These are phyloP conservation scores for Darevskia mixta DNA, from an alignment of 2,797 vertebrate genomes.

Conservation along the genomic window DNA sequence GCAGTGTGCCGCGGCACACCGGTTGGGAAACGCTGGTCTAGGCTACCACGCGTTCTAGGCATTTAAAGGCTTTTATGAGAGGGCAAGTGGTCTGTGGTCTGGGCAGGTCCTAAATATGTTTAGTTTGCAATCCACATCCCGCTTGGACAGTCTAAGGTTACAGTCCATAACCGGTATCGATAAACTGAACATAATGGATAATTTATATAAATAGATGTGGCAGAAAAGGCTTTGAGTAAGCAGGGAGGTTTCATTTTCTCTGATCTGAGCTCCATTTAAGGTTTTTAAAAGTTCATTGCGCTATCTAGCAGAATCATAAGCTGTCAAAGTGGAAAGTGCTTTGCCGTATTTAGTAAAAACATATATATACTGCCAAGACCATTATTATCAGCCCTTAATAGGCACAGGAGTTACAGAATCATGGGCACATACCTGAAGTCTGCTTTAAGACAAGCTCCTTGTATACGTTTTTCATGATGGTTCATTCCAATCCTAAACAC, in stretches of 20 bases:
- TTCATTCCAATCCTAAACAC: background rate
- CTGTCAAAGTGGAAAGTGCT: background rate
- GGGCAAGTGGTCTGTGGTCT: too few species aligned
- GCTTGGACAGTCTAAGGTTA: background rate
- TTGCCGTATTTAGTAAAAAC: background rate
- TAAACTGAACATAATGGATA: background rate
- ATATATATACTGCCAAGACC: too few species aligned
- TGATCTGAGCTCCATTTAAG: background rate
- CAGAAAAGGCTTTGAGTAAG: background rate
- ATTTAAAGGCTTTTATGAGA: background rate
- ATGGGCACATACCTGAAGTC: background rate
- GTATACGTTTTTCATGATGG: background rate
- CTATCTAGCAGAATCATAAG: background rate
- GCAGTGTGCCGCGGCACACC: too few species aligned
- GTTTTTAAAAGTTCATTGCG: background rate
- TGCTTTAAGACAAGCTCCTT: background rate
- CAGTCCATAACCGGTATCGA: background rate
- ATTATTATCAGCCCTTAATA: background rate
- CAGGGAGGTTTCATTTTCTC: background rate
- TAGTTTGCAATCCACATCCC: background rate
- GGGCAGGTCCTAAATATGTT: background rate
- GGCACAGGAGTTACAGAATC: background rate
- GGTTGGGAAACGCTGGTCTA: too few species aligned
- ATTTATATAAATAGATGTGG: slow-evolving; percentile 1
- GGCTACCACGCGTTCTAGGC: background rate